Percentiles rank a stretch among this genome's conserved stretches.
phyloP scores from a whole-genome alignment of 2,113 vertebrate species.

The Oplegnathus fasciatus region DNA sequence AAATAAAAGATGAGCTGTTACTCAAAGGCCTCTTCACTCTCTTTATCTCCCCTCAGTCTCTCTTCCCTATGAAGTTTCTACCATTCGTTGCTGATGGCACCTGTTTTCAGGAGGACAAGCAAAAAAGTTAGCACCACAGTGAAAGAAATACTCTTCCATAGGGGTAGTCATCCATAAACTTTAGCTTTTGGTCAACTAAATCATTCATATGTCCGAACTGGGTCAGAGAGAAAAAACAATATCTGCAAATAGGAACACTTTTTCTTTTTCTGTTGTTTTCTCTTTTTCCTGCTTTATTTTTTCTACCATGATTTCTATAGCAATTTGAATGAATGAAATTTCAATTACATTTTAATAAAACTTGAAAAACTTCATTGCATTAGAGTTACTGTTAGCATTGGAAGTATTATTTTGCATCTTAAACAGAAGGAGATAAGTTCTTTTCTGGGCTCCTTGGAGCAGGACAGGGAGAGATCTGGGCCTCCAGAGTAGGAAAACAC shows the following conservation, averaged over 20 bases:
- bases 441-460: not conserved
- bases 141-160: conserved; percentile 2
- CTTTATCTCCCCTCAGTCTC: conserved; percentile 70
- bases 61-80: conserved; percentile 59
- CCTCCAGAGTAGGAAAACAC: not conserved
- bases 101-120: conserved; percentile 63
- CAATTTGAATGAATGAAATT: not conserved
- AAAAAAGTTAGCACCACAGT: conserved; percentile 21
- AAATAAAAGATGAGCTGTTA: conserved; percentile 78
- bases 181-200: conserved; percentile 12
- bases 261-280: no score
- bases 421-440: not conserved
- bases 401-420: not conserved
- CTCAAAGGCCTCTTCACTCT: conserved; percentile 70
- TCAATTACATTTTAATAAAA: not conserved
- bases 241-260: not conserved
- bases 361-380: not conserved
- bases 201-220: conserved; percentile 2
- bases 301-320: not conserved
- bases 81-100: conserved; percentile 69
- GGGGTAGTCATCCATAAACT: not conserved
- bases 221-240: not conserved
- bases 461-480: not conserved
- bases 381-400: not conserved
- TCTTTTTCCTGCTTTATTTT: not conserved